A percentile compares a stretch with the other conserved stretches of the same genome.
These are phyloP conservation scores for Decapterus maruadsi DNA, from an alignment of 2,797 vertebrate species.

Conservation along the genomic window DNA sequence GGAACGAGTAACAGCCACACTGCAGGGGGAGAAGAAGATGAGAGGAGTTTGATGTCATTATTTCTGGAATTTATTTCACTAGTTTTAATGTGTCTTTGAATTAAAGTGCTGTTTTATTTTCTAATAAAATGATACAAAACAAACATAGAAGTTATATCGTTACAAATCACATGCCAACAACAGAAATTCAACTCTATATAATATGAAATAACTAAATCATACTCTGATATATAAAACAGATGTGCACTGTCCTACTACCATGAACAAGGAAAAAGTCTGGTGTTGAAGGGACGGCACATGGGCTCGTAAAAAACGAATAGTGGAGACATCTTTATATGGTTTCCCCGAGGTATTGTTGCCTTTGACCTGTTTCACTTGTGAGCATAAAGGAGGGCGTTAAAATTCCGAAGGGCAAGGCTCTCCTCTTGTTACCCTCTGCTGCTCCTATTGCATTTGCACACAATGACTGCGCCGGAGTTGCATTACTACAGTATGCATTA, in stretches of 20 bases:
- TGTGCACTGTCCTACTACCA: neutral
- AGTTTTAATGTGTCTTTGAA: neutral
- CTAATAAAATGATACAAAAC: neutral
- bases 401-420: slow-evolving; percentile 52
- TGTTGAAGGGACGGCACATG: slow-evolving; percentile 24
- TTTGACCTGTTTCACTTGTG: slow-evolving; percentile 68
- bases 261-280: neutral
- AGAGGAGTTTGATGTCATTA: neutral
- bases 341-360: slow-evolving; percentile 57
- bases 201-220: neutral
- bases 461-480: slow-evolving; percentile 54
- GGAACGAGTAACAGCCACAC: slow-evolving; percentile 96
- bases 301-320: slow-evolving; percentile 19
- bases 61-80: neutral
- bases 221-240: neutral
- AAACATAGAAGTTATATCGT: neutral
- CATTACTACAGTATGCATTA: slow-evolving; percentile 70
- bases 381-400: slow-evolving; percentile 68
- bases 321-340: slow-evolving; percentile 42
- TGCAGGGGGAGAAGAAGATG: slow-evolving; percentile 69
- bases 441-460: slow-evolving; percentile 67
- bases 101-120: neutral
- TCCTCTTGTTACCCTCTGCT: slow-evolving; percentile 65
- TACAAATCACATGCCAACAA: neutral
- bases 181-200: neutral